These are phyloP conservation scores for Pilophorus perplexus DNA, from an alignment of 2,888 invertebrate genomes.

Conservation along the genomic window DNA sequence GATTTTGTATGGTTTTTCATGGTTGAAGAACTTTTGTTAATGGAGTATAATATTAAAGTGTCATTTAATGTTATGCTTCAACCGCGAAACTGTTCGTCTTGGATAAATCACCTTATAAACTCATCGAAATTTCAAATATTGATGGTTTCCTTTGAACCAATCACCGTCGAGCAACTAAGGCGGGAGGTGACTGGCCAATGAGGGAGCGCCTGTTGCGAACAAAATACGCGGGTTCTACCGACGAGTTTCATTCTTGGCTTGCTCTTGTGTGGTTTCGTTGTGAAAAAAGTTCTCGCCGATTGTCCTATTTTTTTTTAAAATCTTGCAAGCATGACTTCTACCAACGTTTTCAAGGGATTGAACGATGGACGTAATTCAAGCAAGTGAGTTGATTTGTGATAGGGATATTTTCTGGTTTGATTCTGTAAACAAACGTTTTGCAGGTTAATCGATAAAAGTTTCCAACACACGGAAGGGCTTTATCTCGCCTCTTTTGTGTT, in stretches of 20 bases:
- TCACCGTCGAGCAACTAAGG: neutral
- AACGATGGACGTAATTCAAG: conserved; percentile 64
- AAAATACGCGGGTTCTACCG: conserved; percentile 19
- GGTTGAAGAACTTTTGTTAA: too few relatives aligned
- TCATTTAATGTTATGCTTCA: too few relatives aligned
- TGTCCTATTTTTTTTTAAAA: too few relatives aligned
- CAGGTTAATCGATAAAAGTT: conserved; percentile 20
- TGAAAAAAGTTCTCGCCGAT: too few relatives aligned
- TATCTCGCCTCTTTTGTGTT: neutral
- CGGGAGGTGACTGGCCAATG: conserved; percentile 11
- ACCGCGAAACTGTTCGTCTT: too few relatives aligned
- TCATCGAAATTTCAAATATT: neutral
- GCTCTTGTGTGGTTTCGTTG: too few relatives aligned
- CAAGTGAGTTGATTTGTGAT: conserved; percentile 56
- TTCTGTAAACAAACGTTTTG: conserved; percentile 38
- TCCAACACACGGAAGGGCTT: too few relatives aligned
- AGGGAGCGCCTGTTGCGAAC: neutral
- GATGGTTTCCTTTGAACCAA: neutral
- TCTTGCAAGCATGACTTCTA: conserved; percentile 62
- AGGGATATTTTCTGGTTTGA: too few relatives aligned
- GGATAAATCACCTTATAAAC: neutral
- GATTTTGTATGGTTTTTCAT: too few relatives aligned
- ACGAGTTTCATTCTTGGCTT: conserved; percentile 12
- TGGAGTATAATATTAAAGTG: too few relatives aligned
- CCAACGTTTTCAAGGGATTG: conserved; percentile 61